Evolutionary conservation across 2,888 invertebrate species (phyloP).

Genomic region (Amphiduros pacificus): DNA sequence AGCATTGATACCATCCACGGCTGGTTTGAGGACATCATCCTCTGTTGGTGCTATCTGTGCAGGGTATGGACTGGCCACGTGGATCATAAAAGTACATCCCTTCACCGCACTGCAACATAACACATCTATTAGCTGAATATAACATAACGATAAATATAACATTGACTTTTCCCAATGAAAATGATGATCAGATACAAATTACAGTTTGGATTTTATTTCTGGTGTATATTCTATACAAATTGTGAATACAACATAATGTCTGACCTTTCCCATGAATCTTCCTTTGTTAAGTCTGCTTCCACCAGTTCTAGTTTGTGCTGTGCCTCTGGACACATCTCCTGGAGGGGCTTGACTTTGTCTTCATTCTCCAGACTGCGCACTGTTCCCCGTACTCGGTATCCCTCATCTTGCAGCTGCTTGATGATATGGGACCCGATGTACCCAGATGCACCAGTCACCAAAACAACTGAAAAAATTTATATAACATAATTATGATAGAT

Average conservation of each 20-base stretch:
- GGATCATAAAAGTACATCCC: slow-evolving; percentile 60
- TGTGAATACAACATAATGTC: too few relatives aligned
- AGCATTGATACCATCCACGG: slow-evolving; percentile 62
- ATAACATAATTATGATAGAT: too few relatives aligned
- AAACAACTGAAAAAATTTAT: slow-evolving; percentile 45
- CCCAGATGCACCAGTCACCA: slow-evolving; percentile 64
- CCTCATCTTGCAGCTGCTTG: slow-evolving; percentile 58
- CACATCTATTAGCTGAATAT: too few relatives aligned
- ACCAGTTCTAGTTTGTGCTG: slow-evolving; percentile 5
- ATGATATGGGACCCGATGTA: slow-evolving; percentile 63
- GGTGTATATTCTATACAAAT: too few relatives aligned
- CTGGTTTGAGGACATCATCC: slow-evolving; percentile 59
- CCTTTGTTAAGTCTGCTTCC: slow-evolving; percentile 16
- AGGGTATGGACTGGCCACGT: slow-evolving; percentile 61
- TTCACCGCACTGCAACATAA: slow-evolving; percentile 47
- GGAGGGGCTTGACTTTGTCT: slow-evolving; percentile 47
- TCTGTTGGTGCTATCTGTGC: slow-evolving; percentile 52
- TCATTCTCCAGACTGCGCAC: slow-evolving; percentile 13
- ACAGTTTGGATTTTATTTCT: too few relatives aligned
- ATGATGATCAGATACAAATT: too few relatives aligned
- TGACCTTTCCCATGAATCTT: slow-evolving; percentile 33
- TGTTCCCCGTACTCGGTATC: slow-evolving; percentile 9
- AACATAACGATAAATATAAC: too few relatives aligned
- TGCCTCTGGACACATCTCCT: slow-evolving; percentile 56
- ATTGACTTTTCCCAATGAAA: too few relatives aligned